Evolutionary conservation across 2,888 invertebrate genomes (phyloP).

Genomic region (Callyntrura guangdongensis): DNA sequence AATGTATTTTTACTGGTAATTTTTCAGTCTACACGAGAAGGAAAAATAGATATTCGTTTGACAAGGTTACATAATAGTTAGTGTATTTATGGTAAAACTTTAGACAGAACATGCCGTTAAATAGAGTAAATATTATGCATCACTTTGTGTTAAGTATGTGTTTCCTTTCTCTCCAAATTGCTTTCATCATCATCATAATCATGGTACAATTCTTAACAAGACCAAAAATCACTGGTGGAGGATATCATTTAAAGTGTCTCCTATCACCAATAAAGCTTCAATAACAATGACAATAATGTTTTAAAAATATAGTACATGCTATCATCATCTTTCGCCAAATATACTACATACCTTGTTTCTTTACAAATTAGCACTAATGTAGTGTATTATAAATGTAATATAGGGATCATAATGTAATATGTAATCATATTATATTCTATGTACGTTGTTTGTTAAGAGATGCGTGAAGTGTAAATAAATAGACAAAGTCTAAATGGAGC

Average conservation of each 20-base stretch:
- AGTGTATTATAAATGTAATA: constrained; percentile 16
- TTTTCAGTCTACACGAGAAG: too few species aligned
- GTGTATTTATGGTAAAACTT: too few species aligned
- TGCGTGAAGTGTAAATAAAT: neutral
- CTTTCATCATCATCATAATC: constrained; percentile 27
- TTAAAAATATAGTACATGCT: constrained; percentile 29
- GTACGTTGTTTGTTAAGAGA: constrained; percentile 1
- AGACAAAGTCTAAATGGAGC: neutral
- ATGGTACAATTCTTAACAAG: constrained; percentile 22
- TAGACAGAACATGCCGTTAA: neutral
- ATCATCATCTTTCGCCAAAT: constrained; percentile 11
- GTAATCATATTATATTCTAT: too few species aligned
- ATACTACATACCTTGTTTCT: constrained; percentile 53
- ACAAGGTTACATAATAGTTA: too few species aligned
- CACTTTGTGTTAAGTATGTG: neutral
- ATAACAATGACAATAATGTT: constrained; percentile 6
- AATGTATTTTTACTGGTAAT: too few species aligned
- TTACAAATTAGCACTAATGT: constrained; percentile 41
- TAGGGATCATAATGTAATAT: neutral
- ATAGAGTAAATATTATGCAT: neutral
- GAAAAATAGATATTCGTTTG: too few species aligned
- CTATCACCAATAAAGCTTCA: constrained; percentile 12
- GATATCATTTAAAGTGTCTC: neutral
- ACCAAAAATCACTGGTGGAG: constrained; percentile 30
- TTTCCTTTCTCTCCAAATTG: neutral